Base-by-base conservation (phyloP, 2,113 vertebrate species). In the Psilopsiagon aymara region DNA sequence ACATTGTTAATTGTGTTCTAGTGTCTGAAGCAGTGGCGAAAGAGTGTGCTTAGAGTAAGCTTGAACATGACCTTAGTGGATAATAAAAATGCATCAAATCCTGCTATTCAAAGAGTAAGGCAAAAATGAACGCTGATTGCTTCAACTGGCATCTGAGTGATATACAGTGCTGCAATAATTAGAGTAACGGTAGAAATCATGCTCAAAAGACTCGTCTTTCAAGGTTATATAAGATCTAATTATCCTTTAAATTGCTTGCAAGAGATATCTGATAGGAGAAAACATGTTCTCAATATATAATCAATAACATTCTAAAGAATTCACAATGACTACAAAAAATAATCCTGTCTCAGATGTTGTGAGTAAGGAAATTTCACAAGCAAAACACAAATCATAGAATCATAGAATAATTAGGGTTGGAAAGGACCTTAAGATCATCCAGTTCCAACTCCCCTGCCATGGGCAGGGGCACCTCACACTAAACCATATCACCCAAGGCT, bases 81-180 rank as follows among this genome's bases (percentile, higher is more conserved):
- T 87, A 90, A 96, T 52, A 68, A 91, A 91, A 97, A 97, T 80
- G 23, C 33, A 52, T 35, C 60, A 90, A 49, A 62, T 46, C 52
- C 71, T 79, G 20, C 63, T 68, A 28, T 69, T 74, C 77, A 87
- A 88, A 92, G 41, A 44, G n/a, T 82, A 95, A 88, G 70, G 39
- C 43, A 89, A 68, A 88, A 71, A 83, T 44, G 14, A 95, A 94
- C 73, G 51, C 6, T 83, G 83, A 95, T 82, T 74, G 31, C 87
- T 96, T 90, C 89, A 73, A 24, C 8, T 70, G 49, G 28, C 83
- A 92, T 37, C 35, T 90, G 68, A 80, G 77, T 70, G 81, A 85
- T 82, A 41, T 6, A 84, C 77, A 81, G 46, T 2, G 4, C 35
- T 88, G 37, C 39, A 84, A 41, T 76, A 79, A 88, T 4, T 80